Evolutionary conservation across 1,140 invertebrate genomes (phyloP).

Genomic region (Zophobas atratus): DNA sequence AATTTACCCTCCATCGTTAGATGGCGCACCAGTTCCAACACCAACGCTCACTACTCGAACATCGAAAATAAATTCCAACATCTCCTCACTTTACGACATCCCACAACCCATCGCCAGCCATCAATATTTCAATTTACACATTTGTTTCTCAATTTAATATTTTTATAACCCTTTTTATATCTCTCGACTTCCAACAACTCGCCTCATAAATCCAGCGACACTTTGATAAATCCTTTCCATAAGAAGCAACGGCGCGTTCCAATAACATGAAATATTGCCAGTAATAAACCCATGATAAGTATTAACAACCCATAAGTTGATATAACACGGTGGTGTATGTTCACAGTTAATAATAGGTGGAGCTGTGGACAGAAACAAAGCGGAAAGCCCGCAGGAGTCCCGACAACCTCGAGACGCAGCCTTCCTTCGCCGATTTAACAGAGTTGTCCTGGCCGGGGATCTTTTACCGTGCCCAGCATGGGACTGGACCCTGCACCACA

Average conservation of each 20-base stretch:
- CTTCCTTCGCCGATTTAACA: constrained; percentile 17
- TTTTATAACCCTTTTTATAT: not conserved
- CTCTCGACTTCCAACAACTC: not conserved
- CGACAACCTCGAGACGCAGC: not conserved
- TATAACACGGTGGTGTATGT: constrained; percentile 44
- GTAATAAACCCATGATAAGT: constrained; percentile 44
- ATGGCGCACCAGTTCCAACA: no score
- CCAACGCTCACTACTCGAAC: no score
- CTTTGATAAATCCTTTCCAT: not conserved
- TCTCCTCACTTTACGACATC: no score
- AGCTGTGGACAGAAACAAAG: constrained; percentile 52
- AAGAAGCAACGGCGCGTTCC: constrained; percentile 6
- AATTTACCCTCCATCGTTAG: no score
- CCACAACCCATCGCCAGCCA: no score
- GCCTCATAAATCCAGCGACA: not conserved
- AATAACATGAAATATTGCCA: constrained; percentile 29
- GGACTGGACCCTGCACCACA: constrained; percentile 21
- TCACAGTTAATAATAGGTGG: constrained; percentile 53
- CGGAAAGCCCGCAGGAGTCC: constrained; percentile 22
- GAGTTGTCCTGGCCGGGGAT: constrained; percentile 47
- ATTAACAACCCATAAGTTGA: constrained; percentile 42
- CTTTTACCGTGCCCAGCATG: constrained; percentile 46
- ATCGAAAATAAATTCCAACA: no score
- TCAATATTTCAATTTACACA: no score
- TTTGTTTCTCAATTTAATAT: not conserved